Evolutionary conservation across 2,888 invertebrate genomes (phyloP).

Genomic region (Nebria brevicollis): DNA sequence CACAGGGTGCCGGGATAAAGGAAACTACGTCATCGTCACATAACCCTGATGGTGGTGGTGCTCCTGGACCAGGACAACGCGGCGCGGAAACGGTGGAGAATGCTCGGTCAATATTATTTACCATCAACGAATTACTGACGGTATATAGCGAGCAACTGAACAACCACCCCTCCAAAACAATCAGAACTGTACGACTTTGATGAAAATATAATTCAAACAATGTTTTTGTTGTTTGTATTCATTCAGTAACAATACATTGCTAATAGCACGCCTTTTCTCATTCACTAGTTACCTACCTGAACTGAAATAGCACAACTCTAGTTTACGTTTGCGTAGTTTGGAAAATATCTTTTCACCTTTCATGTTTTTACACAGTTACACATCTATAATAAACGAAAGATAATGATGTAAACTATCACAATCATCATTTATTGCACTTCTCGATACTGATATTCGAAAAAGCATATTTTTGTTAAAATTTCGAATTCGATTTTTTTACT

Average conservation of each 20-base stretch:
- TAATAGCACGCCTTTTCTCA: no score
- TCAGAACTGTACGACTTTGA: neutral
- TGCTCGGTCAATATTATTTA: constrained; percentile 21
- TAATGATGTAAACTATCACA: no score
- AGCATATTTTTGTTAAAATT: neutral
- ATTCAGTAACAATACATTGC: neutral
- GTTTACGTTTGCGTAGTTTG: no score
- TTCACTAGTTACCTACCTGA: no score
- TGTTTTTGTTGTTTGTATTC: neutral
- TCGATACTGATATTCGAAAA: no score
- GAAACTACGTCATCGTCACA: constrained; percentile 54
- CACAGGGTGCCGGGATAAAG: constrained; percentile 49
- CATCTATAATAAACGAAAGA: no score
- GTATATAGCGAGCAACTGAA: neutral
- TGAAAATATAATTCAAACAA: neutral
- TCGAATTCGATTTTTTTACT: neutral
- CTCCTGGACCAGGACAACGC: constrained; percentile 23
- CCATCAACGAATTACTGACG: neutral
- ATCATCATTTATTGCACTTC: no score
- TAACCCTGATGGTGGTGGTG: constrained; percentile 39
- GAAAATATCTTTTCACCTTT: no score
- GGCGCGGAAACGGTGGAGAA: neutral
- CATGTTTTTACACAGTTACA: no score
- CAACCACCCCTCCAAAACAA: neutral
- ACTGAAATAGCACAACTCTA: no score